Conservation (phyloP, 2,888 invertebrate genomes). For the Philonicus albiceps region DNA sequence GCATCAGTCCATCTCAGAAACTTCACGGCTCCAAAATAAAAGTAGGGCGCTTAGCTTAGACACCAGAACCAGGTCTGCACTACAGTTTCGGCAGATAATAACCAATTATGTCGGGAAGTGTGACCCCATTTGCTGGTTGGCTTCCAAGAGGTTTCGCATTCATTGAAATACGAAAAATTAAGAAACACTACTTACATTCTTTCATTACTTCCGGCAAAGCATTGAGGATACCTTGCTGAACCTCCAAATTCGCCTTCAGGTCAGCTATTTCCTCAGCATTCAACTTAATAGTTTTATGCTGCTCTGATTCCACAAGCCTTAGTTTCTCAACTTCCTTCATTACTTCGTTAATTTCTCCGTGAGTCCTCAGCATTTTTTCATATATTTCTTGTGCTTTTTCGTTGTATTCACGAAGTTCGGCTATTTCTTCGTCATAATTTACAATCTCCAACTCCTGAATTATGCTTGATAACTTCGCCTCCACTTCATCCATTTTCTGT, state of each 20-base stretch:
- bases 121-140: too few relatives aligned
- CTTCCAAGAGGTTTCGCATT: not conserved
- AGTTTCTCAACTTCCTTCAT: not conserved
- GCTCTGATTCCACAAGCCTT: not conserved
- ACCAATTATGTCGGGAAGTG: too few relatives aligned
- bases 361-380: not conserved
- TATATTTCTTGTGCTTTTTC: not conserved
- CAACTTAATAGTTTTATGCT: not conserved
- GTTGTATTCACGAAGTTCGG: not conserved
- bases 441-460: not conserved
- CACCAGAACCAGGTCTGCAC: too few relatives aligned
- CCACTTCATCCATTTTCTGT: not conserved
- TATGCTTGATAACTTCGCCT: not conserved
- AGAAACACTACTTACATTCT: not conserved
- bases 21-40: too few relatives aligned
- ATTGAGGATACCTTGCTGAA: not conserved
- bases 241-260: not conserved
- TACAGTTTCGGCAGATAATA: too few relatives aligned
- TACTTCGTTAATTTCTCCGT: not conserved
- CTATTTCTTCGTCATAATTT: not conserved
- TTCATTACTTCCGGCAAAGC: not conserved
- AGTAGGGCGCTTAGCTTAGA: too few relatives aligned
- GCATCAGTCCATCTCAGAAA: too few relatives aligned
- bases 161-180: not conserved
- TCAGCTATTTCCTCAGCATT: not conserved